Evolutionary conservation across 1,140 invertebrate genomes (phyloP).

Genomic region (Lordiphosa collinella): DNA sequence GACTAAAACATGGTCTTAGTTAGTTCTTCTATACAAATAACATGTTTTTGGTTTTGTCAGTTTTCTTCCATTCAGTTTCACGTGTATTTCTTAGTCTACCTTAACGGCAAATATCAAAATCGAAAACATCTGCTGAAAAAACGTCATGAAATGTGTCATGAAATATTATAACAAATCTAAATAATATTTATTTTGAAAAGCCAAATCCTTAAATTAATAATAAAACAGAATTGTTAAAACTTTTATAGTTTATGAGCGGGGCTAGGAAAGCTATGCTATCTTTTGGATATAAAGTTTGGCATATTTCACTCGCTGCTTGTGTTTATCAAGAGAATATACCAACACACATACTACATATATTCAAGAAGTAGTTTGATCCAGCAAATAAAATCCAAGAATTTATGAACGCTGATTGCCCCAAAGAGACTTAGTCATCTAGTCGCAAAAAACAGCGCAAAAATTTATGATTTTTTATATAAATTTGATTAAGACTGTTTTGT

Average conservation of each 20-base stretch:
- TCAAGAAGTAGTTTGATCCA: slow-evolving; percentile 31
- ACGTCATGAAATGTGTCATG: slow-evolving; percentile 23
- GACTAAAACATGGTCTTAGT: too few species aligned
- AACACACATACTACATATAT: slow-evolving; percentile 31
- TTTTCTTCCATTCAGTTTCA: slow-evolving; percentile 33
- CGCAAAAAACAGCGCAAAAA: slow-evolving; percentile 27
- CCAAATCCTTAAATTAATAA: slow-evolving; percentile 8
- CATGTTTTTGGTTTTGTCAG: slow-evolving; percentile 15
- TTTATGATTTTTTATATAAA: slow-evolving; percentile 30
- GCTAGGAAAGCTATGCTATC: too few species aligned
- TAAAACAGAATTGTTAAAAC: too few species aligned
- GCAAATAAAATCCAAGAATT: slow-evolving; percentile 57
- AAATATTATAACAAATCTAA: slow-evolving; percentile 43
- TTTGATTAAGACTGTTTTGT: slow-evolving; percentile 29
- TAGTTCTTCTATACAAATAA: too few species aligned
- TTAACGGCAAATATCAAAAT: too few species aligned
- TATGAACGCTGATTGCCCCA: slow-evolving; percentile 40
- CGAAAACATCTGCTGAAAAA: slow-evolving; percentile 59
- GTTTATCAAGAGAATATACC: slow-evolving; percentile 25
- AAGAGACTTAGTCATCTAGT: slow-evolving; percentile 52
- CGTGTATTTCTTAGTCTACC: slow-evolving; percentile 41
- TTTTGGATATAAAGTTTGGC: too few species aligned
- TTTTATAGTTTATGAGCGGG: not conserved
- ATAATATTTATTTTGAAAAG: slow-evolving; percentile 27
- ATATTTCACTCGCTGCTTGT: too few species aligned